Conservation (phyloP, 2,113 vertebrate genomes). For the Glaucomys volans region DNA sequence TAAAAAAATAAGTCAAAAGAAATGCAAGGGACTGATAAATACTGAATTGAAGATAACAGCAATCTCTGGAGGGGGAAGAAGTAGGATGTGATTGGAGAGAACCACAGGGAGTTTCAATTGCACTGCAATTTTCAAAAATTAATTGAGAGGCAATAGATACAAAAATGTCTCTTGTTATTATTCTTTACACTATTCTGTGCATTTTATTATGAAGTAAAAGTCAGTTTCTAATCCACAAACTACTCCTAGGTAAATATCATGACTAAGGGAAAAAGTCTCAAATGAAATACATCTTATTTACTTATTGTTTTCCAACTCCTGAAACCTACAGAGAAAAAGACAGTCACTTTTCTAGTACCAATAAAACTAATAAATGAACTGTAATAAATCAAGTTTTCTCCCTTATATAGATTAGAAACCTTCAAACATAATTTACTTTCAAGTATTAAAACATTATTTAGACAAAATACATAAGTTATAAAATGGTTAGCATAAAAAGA, state of each 20-base stretch:
- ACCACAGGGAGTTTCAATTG: background rate
- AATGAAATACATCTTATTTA: background rate
- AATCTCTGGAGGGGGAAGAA: background rate
- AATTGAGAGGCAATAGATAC: no score
- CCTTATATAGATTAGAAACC: background rate
- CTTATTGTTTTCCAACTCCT: background rate
- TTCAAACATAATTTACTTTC: background rate
- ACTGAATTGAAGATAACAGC: background rate
- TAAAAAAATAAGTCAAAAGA: background rate
- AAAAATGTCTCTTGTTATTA: background rate
- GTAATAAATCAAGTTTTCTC: background rate
- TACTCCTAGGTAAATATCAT: background rate
- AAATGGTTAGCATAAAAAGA: background rate
- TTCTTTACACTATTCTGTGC: background rate
- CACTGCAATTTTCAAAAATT: background rate
- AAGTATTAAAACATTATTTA: background rate
- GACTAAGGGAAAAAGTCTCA: background rate
- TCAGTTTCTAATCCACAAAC: background rate
- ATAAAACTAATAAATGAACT: background rate
- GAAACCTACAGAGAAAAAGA: background rate
- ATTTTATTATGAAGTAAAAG: background rate
- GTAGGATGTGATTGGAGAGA: background rate
- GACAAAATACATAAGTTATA: background rate
- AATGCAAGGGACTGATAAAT: background rate
- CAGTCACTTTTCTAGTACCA: background rate